phyloP scores from a whole-genome alignment of 2,888 invertebrate genomes.

The Julus scandinavius region DNA sequence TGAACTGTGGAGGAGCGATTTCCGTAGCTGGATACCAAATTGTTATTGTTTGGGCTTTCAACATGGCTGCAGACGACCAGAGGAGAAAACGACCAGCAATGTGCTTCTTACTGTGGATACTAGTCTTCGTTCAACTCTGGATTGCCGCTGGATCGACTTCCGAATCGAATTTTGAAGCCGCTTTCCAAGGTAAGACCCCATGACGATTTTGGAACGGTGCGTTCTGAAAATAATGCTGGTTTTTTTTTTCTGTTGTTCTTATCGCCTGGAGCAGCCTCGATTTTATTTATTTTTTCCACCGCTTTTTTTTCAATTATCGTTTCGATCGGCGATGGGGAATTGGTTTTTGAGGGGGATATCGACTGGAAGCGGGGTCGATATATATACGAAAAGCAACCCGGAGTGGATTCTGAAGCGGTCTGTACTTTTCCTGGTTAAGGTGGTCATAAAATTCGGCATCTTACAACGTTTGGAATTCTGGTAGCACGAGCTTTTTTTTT shows the following conservation, averaged over 20 bases:
- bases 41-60: conserved; percentile 42
- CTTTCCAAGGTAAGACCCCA: background rate
- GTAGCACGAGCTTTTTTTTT: background rate
- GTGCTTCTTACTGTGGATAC: conserved; percentile 21
- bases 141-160: background rate
- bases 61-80: conserved; percentile 32
- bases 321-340: background rate
- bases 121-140: background rate
- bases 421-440: background rate
- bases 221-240: background rate
- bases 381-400: background rate
- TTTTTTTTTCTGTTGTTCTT: background rate
- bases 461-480: background rate
- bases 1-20: conserved; percentile 22
- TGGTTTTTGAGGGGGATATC: conserved; percentile 28
- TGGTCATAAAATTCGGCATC: background rate
- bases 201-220: background rate
- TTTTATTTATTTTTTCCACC: background rate
- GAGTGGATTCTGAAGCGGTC: background rate
- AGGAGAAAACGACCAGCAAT: conserved; percentile 10
- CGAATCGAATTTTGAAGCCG: conserved; percentile 1
- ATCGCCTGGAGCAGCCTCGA: background rate
- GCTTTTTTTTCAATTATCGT: conserved; percentile 14
- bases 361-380: conserved; percentile 36
- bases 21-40: conserved; percentile 9